Percentiles rank a stretch among this genome's conserved stretches.
Conservation (phyloP, 2,888 invertebrate species). For the Pseudanteris insignis region DNA sequence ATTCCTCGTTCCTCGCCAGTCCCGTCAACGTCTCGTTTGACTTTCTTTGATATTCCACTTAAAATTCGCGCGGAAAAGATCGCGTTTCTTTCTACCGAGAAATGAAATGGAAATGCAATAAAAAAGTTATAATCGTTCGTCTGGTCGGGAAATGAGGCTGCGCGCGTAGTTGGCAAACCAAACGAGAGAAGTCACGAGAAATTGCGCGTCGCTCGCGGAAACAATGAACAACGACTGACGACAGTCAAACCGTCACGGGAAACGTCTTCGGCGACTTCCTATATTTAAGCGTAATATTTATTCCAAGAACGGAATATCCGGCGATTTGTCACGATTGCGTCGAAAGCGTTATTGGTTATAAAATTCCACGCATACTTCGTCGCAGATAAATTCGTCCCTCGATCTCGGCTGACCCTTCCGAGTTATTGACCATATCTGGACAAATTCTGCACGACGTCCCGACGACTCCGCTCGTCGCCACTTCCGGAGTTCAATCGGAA, state of each 20-base stretch:
- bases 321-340: conserved; percentile 47
- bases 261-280: no score
- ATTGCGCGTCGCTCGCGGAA: conserved; percentile 6
- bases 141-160: conserved; percentile 23
- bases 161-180: conserved; percentile 9
- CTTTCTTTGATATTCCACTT: conserved; percentile 27
- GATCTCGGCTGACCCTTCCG: conserved; percentile 24
- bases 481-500: background rate
- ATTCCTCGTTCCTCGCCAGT: conserved; percentile 48
- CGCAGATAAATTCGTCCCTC: conserved; percentile 48
- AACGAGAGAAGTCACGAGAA: conserved; percentile 14
- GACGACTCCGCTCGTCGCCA: conserved; percentile 12
- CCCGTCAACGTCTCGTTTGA: conserved; percentile 23
- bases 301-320: conserved; percentile 57
- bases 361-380: conserved; percentile 59
- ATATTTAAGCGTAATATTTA: no score
- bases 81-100: conserved; percentile 53
- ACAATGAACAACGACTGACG: no score
- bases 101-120: conserved; percentile 65
- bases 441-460: no score
- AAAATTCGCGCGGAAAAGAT: conserved; percentile 34
- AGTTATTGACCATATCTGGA: conserved; percentile 25
- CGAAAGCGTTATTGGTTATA: conserved; percentile 59
- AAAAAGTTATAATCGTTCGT: conserved; percentile 62
- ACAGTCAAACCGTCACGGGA: no score